Evolutionary conservation across 2,797 vertebrate genomes (phyloP).

Genomic region (Pangasius mekongensis): DNA sequence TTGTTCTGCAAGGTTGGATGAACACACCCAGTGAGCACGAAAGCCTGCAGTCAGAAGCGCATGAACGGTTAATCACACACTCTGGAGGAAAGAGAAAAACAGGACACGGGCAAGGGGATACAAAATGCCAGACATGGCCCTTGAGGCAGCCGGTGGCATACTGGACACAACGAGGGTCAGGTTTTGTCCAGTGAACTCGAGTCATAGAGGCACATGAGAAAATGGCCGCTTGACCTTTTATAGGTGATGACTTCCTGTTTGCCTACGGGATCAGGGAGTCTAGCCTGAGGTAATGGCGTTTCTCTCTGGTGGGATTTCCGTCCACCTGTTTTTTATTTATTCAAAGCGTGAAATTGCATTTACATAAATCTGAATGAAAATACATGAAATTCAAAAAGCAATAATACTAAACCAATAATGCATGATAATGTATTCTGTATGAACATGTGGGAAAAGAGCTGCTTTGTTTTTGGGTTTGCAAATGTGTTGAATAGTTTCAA

Average conservation of each 20-base stretch:
- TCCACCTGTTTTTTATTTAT: conserved; percentile 21
- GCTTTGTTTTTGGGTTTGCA: not conserved
- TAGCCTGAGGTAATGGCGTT: conserved; percentile 28
- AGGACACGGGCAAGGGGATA: conserved; percentile 3
- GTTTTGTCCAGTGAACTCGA: conserved; percentile 42
- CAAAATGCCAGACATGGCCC: not conserved
- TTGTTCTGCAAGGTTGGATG: conserved; percentile 30
- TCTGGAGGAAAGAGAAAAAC: not conserved
- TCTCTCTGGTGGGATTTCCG: conserved; percentile 16
- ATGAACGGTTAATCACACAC: conserved; percentile 27
- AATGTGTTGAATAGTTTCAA: not conserved
- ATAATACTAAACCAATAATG: not conserved
- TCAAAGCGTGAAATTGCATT: not conserved
- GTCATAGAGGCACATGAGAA: not conserved
- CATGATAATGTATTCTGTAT: not conserved
- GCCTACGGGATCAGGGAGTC: conserved; percentile 20
- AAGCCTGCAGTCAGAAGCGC: conserved; percentile 26
- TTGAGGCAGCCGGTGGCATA: not conserved
- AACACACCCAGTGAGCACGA: conserved; percentile 8
- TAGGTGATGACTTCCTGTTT: conserved; percentile 46
- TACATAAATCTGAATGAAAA: not conserved
- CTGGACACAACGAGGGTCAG: not conserved
- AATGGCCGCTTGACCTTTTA: conserved; percentile 60
- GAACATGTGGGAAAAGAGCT: not conserved
- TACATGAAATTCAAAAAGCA: not conserved